Base-by-base conservation (phyloP, 1,140 invertebrate species). In the Drosophila saltans region DNA sequence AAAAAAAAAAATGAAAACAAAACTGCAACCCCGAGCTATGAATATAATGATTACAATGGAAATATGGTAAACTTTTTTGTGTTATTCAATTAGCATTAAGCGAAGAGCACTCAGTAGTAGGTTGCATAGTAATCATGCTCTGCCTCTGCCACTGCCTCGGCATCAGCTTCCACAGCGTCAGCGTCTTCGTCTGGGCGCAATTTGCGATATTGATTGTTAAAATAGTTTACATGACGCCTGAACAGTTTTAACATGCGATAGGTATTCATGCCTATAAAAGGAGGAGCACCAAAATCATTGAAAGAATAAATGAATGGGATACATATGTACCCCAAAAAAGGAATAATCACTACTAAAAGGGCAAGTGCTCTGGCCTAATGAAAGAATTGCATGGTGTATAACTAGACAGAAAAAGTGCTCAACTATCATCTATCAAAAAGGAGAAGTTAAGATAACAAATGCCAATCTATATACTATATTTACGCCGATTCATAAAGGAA, bases 181-280 rank as follows among this genome's bases (percentile, higher is more conserved):
- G 81, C 83, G 36, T 83, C 73, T 63, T 80, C 88, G 77, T 90
- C 86, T 75, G 83, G 83, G 66, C 86, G 90, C 73, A 90, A 89
- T 83, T 91, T 91, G 73, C 91, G 86, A 74, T 89, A 80, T 78
- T 91, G 90, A 89, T 91, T 90, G 73, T 91, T 91, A 70, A 85
- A 80, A 82, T 79, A 91, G 86, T 82, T 85, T 79, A 86, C 90
- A 73, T 91, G 78, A 78, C 90, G 90, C 71, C 90, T 83, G 74
- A 91, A 91, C 69, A 91, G 72, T 70, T 89, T 91, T 64, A 91
- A 74, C 91, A 91, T 91, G 75, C 91, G 86, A 89, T 91, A 91
- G 41, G 91, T 91, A 72, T 91, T 88, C 82, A 91, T 91, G 86
- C 91, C 91, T 91, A 74, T 43, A 89, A 90, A 30, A 85, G 67